Evolutionary conservation across 2,888 invertebrate species (phyloP).

Genomic region (Sphaeridia pumilis): DNA sequence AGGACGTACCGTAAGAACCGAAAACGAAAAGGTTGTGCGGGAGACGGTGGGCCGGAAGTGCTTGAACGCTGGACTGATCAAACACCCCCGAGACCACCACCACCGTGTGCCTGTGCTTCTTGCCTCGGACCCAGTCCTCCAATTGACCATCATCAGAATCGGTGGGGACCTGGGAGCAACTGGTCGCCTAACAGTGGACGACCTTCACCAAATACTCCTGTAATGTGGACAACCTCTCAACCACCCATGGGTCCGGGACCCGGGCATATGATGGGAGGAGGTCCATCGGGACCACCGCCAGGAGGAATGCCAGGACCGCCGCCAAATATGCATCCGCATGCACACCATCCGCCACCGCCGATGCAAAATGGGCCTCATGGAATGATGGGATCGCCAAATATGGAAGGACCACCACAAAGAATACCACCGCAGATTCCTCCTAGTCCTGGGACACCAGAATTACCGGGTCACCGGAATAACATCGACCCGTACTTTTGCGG

Average conservation of each 20-base stretch:
- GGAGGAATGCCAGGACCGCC: slow-evolving; percentile 37
- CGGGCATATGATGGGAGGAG: slow-evolving; percentile 37
- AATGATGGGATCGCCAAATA: slow-evolving; percentile 33
- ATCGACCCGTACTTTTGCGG: slow-evolving; percentile 33
- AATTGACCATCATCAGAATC: no score
- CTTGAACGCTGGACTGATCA: slow-evolving; percentile 46
- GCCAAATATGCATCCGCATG: slow-evolving; percentile 33
- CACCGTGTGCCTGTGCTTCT: slow-evolving; percentile 34
- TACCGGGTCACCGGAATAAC: slow-evolving; percentile 32
- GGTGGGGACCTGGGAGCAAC: slow-evolving; percentile 36
- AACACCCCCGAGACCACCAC: slow-evolving; percentile 41
- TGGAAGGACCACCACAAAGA: slow-evolving; percentile 24
- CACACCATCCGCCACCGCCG: slow-evolving; percentile 23
- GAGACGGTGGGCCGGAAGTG: slow-evolving; percentile 37
- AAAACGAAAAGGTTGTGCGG: slow-evolving; percentile 29
- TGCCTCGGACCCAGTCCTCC: slow-evolving; percentile 37
- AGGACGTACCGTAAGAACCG: no score
- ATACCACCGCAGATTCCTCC: slow-evolving; percentile 19
- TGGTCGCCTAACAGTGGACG: slow-evolving; percentile 30
- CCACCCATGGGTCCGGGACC: slow-evolving; percentile 34
- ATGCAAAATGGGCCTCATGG: slow-evolving; percentile 37
- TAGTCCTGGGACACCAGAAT: slow-evolving; percentile 4
- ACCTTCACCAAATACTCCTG: no score
- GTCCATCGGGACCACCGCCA: slow-evolving; percentile 38
- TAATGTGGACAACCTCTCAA: slow-evolving; percentile 35